Evolutionary conservation across 2,113 vertebrate species (phyloP).

Genomic region (Cygnus atratus): DNA sequence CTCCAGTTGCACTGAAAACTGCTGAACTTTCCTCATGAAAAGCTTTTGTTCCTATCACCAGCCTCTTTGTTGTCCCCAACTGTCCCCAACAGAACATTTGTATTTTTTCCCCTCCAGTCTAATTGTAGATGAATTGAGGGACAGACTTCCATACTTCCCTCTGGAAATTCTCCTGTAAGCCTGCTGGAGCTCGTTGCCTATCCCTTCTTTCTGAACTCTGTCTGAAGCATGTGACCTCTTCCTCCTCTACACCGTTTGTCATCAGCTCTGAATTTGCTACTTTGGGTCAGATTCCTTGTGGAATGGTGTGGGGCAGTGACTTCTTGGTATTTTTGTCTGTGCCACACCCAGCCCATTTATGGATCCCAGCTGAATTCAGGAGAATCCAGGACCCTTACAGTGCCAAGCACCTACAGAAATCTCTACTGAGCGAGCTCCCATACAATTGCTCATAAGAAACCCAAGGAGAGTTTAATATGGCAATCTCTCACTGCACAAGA

Average conservation of each 20-base stretch:
- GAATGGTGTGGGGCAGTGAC: not conserved
- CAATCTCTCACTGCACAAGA: not conserved
- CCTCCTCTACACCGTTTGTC: not conserved
- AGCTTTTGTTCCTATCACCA: not conserved
- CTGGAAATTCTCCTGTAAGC: not conserved
- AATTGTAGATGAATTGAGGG: not conserved
- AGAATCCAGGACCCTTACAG: not conserved
- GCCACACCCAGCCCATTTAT: not conserved
- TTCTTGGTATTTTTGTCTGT: not conserved
- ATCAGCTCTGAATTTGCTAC: not conserved
- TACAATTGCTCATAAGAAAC: not conserved
- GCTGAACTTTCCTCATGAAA: not conserved
- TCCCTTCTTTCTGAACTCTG: not conserved
- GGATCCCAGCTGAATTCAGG: not conserved
- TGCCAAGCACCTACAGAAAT: not conserved
- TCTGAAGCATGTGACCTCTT: not conserved
- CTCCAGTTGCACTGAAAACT: not conserved
- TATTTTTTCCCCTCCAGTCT: not conserved
- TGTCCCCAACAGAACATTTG: not conserved
- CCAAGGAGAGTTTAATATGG: not conserved
- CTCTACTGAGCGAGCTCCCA: not conserved
- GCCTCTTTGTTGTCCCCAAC: not conserved
- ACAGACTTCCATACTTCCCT: not conserved
- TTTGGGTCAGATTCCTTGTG: not conserved
- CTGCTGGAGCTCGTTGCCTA: not conserved